Conservation (phyloP, 1,140 invertebrate species). For the Diabrotica virgifera region DNA sequence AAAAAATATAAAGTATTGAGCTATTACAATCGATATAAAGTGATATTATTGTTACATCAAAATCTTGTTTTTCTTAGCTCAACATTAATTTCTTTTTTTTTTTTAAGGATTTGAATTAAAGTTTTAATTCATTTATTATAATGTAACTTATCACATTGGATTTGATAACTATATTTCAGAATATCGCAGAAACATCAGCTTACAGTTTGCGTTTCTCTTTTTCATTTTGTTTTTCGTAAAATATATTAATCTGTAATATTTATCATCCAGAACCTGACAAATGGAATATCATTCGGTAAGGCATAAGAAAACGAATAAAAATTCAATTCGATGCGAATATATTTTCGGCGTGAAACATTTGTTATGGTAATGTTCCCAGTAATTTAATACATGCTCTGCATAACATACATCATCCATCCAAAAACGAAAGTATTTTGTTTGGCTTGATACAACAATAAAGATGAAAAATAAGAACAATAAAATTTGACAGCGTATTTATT, state of each 20-base stretch:
- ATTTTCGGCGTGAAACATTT: slow-evolving; percentile 17
- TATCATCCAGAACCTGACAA: neutral
- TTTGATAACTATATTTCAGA: no score
- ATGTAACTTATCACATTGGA: no score
- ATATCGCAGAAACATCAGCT: no score
- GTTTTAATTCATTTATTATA: no score
- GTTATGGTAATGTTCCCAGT: slow-evolving; percentile 23
- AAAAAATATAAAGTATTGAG: no score
- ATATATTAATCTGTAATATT: neutral
- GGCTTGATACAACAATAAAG: slow-evolving; percentile 29
- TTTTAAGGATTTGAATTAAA: no score
- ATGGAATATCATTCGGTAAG: slow-evolving; percentile 6
- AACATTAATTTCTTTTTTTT: no score
- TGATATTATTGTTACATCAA: no score
- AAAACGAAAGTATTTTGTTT: slow-evolving; percentile 21
- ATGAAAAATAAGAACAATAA: slow-evolving; percentile 39
- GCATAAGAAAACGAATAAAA: slow-evolving; percentile 10
- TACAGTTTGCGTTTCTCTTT: neutral
- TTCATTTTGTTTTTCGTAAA: neutral
- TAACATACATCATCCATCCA: slow-evolving; percentile 22
- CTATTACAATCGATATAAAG: no score
- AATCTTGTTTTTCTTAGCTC: no score
- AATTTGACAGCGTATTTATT: slow-evolving; percentile 38
- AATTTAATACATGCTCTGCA: slow-evolving; percentile 22
- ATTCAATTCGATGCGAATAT: slow-evolving; percentile 20